A percentile compares a stretch with the other conserved stretches of the same genome.
These are phyloP conservation scores for Drosophila pandora DNA, from an alignment of 1,140 invertebrate genomes.

Conservation along the genomic window DNA sequence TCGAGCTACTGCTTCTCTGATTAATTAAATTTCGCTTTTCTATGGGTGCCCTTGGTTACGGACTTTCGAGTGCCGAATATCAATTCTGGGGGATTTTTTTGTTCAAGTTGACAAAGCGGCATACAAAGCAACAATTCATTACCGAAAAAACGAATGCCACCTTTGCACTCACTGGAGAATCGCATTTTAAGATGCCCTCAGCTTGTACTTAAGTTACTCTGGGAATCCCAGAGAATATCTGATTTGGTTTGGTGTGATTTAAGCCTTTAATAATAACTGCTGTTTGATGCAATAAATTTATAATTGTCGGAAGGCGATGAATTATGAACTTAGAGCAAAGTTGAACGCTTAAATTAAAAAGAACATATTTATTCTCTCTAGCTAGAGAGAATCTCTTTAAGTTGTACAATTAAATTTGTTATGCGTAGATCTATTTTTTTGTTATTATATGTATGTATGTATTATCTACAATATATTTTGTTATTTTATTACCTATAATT, in stretches of 20 bases:
- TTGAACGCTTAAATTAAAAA: too few relatives aligned
- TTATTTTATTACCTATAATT: too few relatives aligned
- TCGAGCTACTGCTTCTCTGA: slow-evolving; percentile 14
- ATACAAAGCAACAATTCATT: slow-evolving; percentile 21
- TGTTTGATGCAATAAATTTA: background rate
- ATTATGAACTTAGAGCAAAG: background rate
- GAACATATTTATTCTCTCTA: too few relatives aligned
- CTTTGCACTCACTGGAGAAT: slow-evolving; percentile 16
- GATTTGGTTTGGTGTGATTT: background rate
- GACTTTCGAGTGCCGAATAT: slow-evolving; percentile 41
- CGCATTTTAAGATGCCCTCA: slow-evolving; percentile 1
- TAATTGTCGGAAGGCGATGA: background rate
- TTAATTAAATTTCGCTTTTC: slow-evolving; percentile 41
- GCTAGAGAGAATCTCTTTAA: too few relatives aligned
- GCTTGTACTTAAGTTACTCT: background rate
- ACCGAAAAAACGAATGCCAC: slow-evolving; percentile 21
- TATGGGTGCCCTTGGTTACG: slow-evolving; percentile 51
- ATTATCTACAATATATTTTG: too few relatives aligned
- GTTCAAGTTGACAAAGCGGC: slow-evolving; percentile 20
- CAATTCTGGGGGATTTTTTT: slow-evolving; percentile 64
- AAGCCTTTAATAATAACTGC: background rate
- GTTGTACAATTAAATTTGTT: too few relatives aligned
- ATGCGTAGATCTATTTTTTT: too few relatives aligned
- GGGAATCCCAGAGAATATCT: slow-evolving; percentile 1
- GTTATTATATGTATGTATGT: too few relatives aligned